These are phyloP conservation scores for Anastatus disparis DNA, from an alignment of 1,140 invertebrate species.

Conservation along the genomic window DNA sequence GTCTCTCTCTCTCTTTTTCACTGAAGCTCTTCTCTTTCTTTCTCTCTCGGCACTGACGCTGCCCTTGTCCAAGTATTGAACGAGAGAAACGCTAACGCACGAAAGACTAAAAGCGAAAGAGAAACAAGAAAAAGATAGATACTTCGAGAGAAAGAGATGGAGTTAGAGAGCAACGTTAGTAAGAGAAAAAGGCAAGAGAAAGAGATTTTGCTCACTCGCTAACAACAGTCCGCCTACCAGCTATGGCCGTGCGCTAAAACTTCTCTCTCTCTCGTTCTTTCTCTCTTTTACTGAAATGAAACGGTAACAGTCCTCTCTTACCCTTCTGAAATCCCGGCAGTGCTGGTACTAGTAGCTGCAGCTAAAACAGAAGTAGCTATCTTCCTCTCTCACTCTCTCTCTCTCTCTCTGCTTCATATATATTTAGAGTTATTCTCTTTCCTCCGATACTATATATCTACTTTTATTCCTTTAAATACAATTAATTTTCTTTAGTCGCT, in stretches of 20 bases:
- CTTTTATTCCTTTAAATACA: too few species aligned
- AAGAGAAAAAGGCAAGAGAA: constrained; percentile 52
- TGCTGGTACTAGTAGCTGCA: too few species aligned
- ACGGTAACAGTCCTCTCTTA: too few species aligned
- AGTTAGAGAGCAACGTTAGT: constrained; percentile 48
- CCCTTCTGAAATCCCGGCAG: too few species aligned
- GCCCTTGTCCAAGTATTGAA: constrained; percentile 59
- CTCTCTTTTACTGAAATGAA: too few species aligned
- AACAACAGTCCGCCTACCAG: constrained; percentile 32
- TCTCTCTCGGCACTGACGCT: constrained; percentile 33
- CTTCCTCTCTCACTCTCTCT: too few species aligned
- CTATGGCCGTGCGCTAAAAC: constrained; percentile 38
- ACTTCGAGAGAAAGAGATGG: background rate
- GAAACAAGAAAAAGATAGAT: constrained; percentile 49
- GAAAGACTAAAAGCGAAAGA: constrained; percentile 44
- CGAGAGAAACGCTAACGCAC: constrained; percentile 53
- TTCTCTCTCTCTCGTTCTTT: too few species aligned
- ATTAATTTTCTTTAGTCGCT: too few species aligned
- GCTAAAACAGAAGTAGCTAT: too few species aligned
- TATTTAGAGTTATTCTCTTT: too few species aligned
- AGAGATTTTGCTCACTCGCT: constrained; percentile 30
- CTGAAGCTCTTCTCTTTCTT: constrained; percentile 18
- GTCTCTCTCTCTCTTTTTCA: background rate
- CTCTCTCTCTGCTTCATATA: too few species aligned
- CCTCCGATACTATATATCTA: too few species aligned